These are phyloP conservation scores for Falco punctatus DNA, from an alignment of 2,113 vertebrate genomes.

Conservation along the genomic window DNA sequence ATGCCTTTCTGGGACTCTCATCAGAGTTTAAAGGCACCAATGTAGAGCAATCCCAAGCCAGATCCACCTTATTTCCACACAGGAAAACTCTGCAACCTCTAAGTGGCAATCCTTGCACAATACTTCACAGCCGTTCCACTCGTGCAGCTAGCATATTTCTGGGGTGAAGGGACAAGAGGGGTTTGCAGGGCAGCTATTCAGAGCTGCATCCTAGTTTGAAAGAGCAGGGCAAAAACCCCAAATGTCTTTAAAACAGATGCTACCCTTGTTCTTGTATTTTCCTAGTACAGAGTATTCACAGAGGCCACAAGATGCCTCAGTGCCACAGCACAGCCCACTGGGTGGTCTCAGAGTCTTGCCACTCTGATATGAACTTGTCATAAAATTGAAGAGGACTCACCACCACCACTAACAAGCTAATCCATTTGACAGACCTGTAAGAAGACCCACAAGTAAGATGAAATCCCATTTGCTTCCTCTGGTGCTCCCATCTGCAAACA, in stretches of 20 bases:
- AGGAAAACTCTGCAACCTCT: neutral
- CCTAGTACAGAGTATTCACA: neutral
- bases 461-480: neutral
- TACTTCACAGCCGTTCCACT: neutral
- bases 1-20: neutral
- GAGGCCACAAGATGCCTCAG: neutral
- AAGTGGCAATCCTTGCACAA: neutral
- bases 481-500: neutral
- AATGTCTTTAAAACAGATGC: neutral
- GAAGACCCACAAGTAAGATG: neutral
- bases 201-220: neutral
- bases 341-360: neutral
- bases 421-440: neutral
- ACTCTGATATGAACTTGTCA: neutral
- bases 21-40: neutral
- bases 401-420: neutral
- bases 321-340: neutral
- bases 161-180: neutral
- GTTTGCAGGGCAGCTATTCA: neutral
- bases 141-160: neutral
- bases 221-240: neutral
- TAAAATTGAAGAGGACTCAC: neutral
- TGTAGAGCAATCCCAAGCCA: neutral
- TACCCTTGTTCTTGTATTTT: neutral
- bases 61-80: neutral